Evolutionary conservation across 2,113 vertebrate species (phyloP).

Genomic region (Murina feae): DNA sequence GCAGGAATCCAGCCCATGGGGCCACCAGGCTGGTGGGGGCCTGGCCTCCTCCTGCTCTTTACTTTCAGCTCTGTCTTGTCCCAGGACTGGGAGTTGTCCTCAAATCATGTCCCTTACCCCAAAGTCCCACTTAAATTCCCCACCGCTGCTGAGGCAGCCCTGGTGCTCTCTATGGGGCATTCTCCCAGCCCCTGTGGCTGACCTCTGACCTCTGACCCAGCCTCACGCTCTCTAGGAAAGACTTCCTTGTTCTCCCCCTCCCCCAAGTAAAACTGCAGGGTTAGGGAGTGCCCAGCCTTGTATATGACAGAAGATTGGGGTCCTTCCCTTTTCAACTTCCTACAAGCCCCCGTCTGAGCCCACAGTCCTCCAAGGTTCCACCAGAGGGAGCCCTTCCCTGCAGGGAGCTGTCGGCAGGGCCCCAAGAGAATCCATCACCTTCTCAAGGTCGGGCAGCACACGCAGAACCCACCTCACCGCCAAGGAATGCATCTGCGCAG

Average conservation of each 20-base stretch:
- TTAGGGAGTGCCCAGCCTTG: not conserved
- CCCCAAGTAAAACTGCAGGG: not conserved
- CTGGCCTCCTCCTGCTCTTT: no score
- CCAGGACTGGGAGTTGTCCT: no score
- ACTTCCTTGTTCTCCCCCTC: not conserved
- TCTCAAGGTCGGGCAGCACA: not conserved
- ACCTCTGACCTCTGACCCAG: not conserved
- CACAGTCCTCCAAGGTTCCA: no score
- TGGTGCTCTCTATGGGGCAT: rapidly evolving
- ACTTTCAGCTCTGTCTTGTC: not conserved
- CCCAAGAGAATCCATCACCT: not conserved
- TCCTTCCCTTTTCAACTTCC: not conserved
- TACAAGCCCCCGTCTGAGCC: not conserved
- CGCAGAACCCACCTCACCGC: not conserved
- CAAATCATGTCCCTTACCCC: not conserved
- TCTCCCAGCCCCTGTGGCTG: not conserved
- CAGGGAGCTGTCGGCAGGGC: not conserved
- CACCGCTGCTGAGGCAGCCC: no score
- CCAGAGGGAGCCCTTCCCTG: no score
- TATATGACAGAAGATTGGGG: not conserved
- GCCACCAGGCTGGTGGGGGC: no score
- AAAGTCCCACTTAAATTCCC: not conserved
- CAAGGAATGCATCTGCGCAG: not conserved
- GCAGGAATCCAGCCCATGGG: not conserved
- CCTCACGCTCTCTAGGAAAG: rapidly evolving